Percentiles rank a stretch among this genome's conserved stretches.
Conservation (phyloP, 2,113 vertebrate species). For the Callaeas wilsoni region DNA sequence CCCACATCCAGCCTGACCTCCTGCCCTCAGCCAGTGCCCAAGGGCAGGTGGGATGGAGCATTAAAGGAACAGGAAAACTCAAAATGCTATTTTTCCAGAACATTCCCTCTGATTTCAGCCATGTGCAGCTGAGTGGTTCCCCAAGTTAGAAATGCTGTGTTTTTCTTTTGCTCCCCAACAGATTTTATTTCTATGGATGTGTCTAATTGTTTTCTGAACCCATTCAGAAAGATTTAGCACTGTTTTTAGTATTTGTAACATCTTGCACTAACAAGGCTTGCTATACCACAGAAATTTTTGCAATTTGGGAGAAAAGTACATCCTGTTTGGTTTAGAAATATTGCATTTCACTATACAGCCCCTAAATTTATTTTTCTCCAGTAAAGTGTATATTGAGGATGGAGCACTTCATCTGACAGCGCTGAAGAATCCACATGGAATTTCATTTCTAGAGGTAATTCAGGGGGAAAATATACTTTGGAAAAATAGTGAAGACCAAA, state of each 20-base stretch:
- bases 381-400: neutral
- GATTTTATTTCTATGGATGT: neutral
- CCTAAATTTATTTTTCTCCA: neutral
- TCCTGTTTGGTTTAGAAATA: neutral
- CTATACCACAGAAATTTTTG: neutral
- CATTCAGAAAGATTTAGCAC: neutral
- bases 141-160: neutral
- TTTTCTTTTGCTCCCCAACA: neutral
- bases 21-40: neutral
- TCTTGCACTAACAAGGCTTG: neutral
- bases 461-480: neutral
- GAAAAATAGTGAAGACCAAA: neutral
- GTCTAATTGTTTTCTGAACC: neutral
- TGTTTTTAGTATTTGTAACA: neutral
- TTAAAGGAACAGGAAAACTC: neutral
- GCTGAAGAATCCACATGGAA: neutral
- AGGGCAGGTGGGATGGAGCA: neutral
- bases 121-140: neutral
- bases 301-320: neutral
- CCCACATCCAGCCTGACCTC: neutral
- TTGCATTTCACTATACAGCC: neutral
- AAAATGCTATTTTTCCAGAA: neutral
- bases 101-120: neutral
- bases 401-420: neutral
- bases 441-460: neutral